Evolutionary conservation across 2,113 vertebrate species (phyloP).

Genomic region (Apodemus sylvaticus): DNA sequence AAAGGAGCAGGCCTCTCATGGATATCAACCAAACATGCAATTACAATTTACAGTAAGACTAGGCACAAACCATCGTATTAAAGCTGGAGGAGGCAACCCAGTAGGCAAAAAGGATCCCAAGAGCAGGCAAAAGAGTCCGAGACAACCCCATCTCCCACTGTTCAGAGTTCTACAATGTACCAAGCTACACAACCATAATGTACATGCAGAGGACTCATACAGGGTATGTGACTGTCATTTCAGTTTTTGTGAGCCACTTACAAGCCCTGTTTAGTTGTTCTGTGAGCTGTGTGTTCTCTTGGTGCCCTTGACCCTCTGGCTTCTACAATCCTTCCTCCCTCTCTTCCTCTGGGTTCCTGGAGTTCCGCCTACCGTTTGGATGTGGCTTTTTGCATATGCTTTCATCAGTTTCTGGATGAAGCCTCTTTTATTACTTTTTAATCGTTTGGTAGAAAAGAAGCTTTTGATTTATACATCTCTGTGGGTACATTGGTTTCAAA

Average conservation of each 20-base stretch:
- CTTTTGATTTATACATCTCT: slow-evolving; percentile 37
- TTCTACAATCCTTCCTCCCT: not conserved
- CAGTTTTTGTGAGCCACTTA: no score
- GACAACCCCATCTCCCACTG: not conserved
- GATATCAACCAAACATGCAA: not conserved
- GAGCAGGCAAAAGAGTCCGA: not conserved
- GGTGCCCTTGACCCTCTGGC: not conserved
- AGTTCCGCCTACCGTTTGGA: not conserved
- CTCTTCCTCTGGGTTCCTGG: not conserved
- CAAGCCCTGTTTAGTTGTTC: not conserved
- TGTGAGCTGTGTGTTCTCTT: not conserved
- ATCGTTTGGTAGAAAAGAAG: not conserved
- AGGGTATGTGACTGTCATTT: no score
- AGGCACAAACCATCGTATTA: not conserved
- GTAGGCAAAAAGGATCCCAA: not conserved
- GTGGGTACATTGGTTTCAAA: not conserved
- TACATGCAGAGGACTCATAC: not conserved
- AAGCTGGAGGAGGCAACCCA: not conserved
- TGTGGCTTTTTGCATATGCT: not conserved
- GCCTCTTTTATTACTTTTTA: slow-evolving; percentile 2
- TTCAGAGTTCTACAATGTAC: not conserved
- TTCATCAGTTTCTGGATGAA: no score
- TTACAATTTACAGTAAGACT: not conserved
- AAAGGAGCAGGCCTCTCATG: not conserved
- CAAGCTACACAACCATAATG: not conserved